Conservation (phyloP, 1,140 invertebrate species). For the Ditylenchus dipsaci region DNA sequence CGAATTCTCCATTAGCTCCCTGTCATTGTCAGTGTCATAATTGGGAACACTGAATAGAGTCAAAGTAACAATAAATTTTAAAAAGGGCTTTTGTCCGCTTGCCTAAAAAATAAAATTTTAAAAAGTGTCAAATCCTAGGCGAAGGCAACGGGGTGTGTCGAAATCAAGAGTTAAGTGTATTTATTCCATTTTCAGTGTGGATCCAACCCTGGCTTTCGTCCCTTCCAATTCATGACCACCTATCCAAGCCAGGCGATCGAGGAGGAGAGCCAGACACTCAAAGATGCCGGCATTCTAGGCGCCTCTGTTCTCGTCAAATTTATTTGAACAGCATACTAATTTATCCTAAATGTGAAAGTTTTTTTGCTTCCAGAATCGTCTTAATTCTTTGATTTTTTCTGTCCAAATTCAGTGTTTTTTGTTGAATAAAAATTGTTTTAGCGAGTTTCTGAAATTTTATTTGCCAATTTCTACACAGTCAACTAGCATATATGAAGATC, state of each 20-base stretch:
- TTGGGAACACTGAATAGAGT: too few species aligned
- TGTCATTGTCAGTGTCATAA: too few species aligned
- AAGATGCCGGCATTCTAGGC: slow-evolving; percentile 29
- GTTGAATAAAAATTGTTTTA: not conserved
- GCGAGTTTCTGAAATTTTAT: not conserved
- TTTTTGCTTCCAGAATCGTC: not conserved
- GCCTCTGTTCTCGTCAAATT: slow-evolving; percentile 28
- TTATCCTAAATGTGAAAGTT: not conserved
- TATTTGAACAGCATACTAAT: not conserved
- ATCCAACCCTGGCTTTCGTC: slow-evolving; percentile 28
- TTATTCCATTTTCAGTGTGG: slow-evolving; percentile 21
- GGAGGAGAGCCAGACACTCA: slow-evolving; percentile 28
- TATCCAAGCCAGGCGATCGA: slow-evolving; percentile 33
- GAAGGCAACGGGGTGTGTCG: not conserved
- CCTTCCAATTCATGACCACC: slow-evolving; percentile 35
- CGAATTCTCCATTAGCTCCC: too few species aligned
- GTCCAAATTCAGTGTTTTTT: not conserved
- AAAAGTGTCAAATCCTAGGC: too few species aligned
- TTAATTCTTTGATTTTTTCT: too few species aligned
- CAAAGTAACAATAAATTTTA: too few species aligned
- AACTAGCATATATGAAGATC: not conserved
- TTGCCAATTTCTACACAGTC: not conserved
- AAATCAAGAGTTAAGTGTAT: not conserved
- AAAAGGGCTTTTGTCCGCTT: too few species aligned
- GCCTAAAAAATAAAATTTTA: too few species aligned